These are phyloP conservation scores for Xestobium rufovillosum DNA, from an alignment of 2,888 invertebrate genomes.

Conservation along the genomic window DNA sequence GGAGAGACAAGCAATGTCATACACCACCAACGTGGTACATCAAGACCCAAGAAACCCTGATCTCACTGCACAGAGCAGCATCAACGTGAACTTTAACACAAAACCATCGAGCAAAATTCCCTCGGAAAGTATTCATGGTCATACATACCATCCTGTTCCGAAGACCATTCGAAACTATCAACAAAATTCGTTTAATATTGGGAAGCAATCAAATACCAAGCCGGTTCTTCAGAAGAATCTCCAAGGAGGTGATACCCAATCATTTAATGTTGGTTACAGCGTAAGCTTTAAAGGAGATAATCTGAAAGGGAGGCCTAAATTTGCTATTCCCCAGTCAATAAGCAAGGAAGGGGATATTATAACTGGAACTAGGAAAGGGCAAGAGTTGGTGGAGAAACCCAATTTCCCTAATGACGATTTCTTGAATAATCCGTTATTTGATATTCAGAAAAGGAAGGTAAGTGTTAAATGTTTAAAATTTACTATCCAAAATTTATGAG, in stretches of 20 bases:
- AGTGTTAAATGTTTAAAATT: too few species aligned
- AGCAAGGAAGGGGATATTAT: slow-evolving; percentile 20
- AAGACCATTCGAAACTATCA: slow-evolving; percentile 2
- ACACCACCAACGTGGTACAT: slow-evolving; percentile 29
- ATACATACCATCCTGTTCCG: slow-evolving; percentile 2
- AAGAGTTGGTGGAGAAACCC: slow-evolving; percentile 20
- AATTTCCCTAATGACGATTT: too few species aligned
- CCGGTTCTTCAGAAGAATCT: neutral
- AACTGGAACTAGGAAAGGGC: slow-evolving; percentile 18
- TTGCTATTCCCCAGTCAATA: slow-evolving; percentile 3
- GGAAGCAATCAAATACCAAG: neutral
- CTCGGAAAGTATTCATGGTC: neutral
- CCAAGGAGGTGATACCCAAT: slow-evolving; percentile 13
- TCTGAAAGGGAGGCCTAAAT: neutral
- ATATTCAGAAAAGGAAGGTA: too few species aligned
- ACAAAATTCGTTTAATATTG: slow-evolving; percentile 3
- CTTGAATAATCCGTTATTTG: too few species aligned
- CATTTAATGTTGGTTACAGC: slow-evolving; percentile 23
- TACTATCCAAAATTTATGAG: too few species aligned
- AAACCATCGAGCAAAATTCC: slow-evolving; percentile 5
- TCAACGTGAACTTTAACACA: slow-evolving; percentile 25
- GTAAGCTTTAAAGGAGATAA: slow-evolving; percentile 15
- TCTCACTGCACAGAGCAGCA: slow-evolving; percentile 28
- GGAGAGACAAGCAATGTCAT: slow-evolving; percentile 18
- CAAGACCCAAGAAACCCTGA: slow-evolving; percentile 26